A percentile compares a stretch with the other conserved stretches of the same genome.
Conservation (phyloP, 2,797 vertebrate species). For the Chelonia mydas region DNA sequence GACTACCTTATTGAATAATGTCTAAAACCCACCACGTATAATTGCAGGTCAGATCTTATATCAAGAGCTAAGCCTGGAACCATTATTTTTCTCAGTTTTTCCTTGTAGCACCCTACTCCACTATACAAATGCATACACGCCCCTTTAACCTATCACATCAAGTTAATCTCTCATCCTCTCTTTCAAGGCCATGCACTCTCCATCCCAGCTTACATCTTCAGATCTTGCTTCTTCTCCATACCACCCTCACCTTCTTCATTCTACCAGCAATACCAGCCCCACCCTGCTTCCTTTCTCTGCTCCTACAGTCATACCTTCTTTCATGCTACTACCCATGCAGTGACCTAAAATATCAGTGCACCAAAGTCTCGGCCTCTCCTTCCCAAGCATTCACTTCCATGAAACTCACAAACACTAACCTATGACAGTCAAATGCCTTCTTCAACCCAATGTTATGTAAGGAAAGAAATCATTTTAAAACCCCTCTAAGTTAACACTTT, state of each 20-base stretch:
- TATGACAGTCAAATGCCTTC: not conserved
- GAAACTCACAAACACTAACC: not conserved
- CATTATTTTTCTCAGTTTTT: not conserved
- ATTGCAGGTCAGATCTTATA: not conserved
- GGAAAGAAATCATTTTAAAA: not conserved
- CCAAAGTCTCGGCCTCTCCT: not conserved
- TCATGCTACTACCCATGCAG: not conserved
- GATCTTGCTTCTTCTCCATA: not conserved
- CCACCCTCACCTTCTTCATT: not conserved
- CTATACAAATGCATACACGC: not conserved
- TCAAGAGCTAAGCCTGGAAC: not conserved
- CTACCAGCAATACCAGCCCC: not conserved
- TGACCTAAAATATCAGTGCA: not conserved
- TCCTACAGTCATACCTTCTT: not conserved
- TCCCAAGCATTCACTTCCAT: not conserved
- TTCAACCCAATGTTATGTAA: not conserved
- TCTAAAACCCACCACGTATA: not conserved
- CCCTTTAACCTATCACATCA: not conserved
- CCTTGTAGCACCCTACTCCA: not conserved
- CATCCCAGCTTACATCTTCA: not conserved
- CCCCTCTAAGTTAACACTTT: not conserved
- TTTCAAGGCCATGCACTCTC: not conserved
- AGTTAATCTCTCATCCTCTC: not conserved
- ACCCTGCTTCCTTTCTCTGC: not conserved
- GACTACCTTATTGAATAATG: not conserved